Evolutionary conservation across 35 echinoderm and acorn worm species (phyloP), one percentile per base, ranked within the genome.

Genomic region (Patiria miniata): DNA sequence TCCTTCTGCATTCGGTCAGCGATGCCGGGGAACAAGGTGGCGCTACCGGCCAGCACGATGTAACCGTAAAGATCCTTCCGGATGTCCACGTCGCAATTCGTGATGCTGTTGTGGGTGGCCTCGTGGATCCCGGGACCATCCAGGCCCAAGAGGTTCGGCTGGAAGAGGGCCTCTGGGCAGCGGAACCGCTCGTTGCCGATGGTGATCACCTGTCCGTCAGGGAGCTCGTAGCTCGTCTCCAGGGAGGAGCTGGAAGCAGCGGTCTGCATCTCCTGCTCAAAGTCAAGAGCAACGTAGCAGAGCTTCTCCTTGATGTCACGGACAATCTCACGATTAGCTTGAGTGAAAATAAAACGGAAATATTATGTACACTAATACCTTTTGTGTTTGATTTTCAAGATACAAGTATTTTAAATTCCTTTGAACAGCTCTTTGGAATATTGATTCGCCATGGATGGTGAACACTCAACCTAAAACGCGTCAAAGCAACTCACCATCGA

Each of bases 261-360:
- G 38, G 91, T 85, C 57, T 89, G 80, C 91, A 93, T 97, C 84
- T 97, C 94, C 61, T 97, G 83, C 65, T 96, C 94, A 53, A 96
- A 96, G 90, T 96, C 90, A 30, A 96, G 82, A 29, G 94, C 94
- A 22, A 96, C 94, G 83, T 96, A 96, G 90, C 86, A 89, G 34
- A 96, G 77, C 52, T 96, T 96, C 86, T 96, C 94, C 83, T 96
- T 96, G 86, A 96, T 96, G 82, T 96, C 94, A 73, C 94, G 42
- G 4, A 47, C 4, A 12, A 47, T 47, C 4, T 47, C 42, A 6
- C 85, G 18, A 92, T 90, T 50, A 96, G 91, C 92, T 96, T 86
- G 81, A 89, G 82, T 42, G 91, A 85, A 37, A 89, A 89, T 95
- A 85, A 9, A 37, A 52, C 15, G 1, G 51, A n/a, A 84, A 58